phyloP scores from a whole-genome alignment of 1,140 invertebrate species.

The Triops longicaudatus region DNA sequence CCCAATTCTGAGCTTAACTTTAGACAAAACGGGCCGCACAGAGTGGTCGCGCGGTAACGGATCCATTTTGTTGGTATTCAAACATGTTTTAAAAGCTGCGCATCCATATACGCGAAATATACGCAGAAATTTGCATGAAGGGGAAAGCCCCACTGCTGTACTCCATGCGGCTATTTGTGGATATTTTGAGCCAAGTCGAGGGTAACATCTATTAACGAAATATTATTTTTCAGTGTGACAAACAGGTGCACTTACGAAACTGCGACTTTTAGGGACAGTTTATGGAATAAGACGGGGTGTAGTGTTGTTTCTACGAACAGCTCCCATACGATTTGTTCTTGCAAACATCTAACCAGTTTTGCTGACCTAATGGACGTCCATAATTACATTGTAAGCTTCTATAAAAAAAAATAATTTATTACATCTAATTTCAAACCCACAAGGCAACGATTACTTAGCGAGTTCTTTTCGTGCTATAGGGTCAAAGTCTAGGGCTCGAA shows the following conservation, averaged over 20 bases:
- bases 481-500: conserved; percentile 39
- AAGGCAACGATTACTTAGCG: too few relatives aligned
- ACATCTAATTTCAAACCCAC: too few relatives aligned
- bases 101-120: conserved; percentile 19
- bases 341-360: conserved; percentile 55
- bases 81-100: conserved; percentile 8
- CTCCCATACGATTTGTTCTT: conserved; percentile 48
- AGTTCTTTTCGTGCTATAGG: conserved; percentile 31
- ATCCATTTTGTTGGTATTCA: conserved; percentile 18
- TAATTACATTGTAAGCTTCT: conserved; percentile 33
- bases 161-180: conserved; percentile 29
- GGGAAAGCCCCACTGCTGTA: conserved; percentile 29
- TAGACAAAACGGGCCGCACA: background rate
- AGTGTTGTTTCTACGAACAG: conserved; percentile 40
- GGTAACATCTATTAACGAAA: background rate
- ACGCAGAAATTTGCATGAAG: conserved; percentile 26
- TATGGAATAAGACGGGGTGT: conserved; percentile 41
- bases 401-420: background rate
- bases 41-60: background rate
- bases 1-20: background rate
- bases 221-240: too few relatives aligned
- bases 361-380: conserved; percentile 46
- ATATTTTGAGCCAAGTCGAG: conserved; percentile 27
- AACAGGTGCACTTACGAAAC: too few relatives aligned
- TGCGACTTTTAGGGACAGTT: conserved; percentile 2